These are phyloP conservation scores for Corticium candelabrum DNA, from an alignment of 37 sponge, comb jelly and placozoan species.

Conservation along the genomic window DNA sequence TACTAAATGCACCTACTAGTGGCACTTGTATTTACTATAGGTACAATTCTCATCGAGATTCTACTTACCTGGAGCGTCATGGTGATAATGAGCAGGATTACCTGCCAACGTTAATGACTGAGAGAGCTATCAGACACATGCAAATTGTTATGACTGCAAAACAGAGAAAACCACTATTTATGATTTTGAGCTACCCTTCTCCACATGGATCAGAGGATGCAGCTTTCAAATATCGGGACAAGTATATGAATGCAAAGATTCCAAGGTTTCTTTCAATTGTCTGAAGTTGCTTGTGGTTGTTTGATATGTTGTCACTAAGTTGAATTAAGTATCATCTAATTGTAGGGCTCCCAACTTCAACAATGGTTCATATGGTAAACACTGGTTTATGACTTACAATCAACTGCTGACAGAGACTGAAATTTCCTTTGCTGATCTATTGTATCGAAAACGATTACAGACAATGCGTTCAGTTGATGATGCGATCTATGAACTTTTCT, in stretches of 20 bases:
- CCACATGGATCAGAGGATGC: not conserved
- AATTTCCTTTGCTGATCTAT: not conserved
- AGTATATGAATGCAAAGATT: not conserved
- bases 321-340: too few species aligned
- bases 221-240: not conserved
- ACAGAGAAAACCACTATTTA: not conserved
- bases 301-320: too few species aligned
- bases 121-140: not conserved
- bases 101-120: not conserved
- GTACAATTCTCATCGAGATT: too few species aligned
- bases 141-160: not conserved
- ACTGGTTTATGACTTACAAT: not conserved
- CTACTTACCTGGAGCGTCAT: too few species aligned
- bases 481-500: not conserved
- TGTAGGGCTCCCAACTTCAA: conserved; percentile 1
- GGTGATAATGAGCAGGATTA: not conserved
- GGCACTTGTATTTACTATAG: too few species aligned
- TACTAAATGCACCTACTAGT: too few species aligned
- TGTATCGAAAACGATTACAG: not conserved
- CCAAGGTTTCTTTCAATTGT: conserved; percentile 5
- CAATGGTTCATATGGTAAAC: not conserved
- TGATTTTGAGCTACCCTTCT: not conserved
- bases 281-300: too few species aligned
- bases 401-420: not conserved
- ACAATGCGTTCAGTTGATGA: not conserved